Conservation (phyloP, 1,140 invertebrate species). For the Drepana arcuata region DNA sequence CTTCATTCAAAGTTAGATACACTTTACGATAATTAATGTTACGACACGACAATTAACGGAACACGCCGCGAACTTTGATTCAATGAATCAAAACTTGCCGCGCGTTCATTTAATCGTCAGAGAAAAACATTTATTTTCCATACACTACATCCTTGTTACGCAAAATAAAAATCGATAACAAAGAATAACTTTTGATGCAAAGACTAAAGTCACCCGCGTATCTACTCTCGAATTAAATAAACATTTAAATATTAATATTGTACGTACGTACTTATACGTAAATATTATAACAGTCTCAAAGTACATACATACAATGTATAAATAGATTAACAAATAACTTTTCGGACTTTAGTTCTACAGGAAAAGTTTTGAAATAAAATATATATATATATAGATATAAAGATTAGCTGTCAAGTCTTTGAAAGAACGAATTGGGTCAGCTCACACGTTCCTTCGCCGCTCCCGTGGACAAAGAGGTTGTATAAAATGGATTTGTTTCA, state of each 20-base stretch:
- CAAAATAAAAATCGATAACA: conserved; percentile 18
- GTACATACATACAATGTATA: conserved; percentile 71
- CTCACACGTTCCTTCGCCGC: conserved; percentile 27
- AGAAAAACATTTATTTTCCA: conserved; percentile 36
- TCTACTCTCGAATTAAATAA: conserved; percentile 64
- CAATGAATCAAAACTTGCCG: too few relatives aligned
- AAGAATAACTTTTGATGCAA: too few relatives aligned
- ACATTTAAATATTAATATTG: conserved; percentile 61
- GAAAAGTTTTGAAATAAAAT: background rate
- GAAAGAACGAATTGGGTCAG: conserved; percentile 18
- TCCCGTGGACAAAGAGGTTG: conserved; percentile 16
- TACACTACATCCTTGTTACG: conserved; percentile 26
- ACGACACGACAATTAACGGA: too few relatives aligned
- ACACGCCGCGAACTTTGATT: too few relatives aligned
- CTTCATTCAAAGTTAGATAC: conserved; percentile 61
- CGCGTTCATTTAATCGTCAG: too few relatives aligned
- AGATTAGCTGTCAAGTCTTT: conserved; percentile 49
- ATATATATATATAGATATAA: conserved; percentile 22
- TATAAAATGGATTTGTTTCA: too few relatives aligned
- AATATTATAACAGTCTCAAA: conserved; percentile 67
- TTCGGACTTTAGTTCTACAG: conserved; percentile 22
- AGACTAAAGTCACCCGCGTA: conserved; percentile 34
- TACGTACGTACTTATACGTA: conserved; percentile 64
- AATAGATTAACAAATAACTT: conserved; percentile 59
- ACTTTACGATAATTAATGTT: conserved; percentile 53